Evolutionary conservation across 2,797 vertebrate genomes (phyloP), one percentile per base, ranked within the genome.

Genomic region (Bovichtus diacanthus): DNA sequence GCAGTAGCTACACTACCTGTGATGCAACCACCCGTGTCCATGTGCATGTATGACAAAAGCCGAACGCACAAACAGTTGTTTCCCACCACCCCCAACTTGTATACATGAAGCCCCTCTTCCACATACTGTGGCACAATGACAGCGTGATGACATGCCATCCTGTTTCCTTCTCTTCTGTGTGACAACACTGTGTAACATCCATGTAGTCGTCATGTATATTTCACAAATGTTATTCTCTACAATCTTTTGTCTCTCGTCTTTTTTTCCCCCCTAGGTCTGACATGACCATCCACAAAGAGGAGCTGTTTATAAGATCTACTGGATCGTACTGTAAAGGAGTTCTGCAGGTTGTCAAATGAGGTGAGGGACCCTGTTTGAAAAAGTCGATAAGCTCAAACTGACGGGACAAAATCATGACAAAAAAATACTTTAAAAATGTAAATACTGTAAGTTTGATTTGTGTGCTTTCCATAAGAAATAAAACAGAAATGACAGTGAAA

Each of bases 11-110:
- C 79, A 79, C 68, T 46, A 53, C 55, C 55, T 61, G 41, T 67
- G 71, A 88, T 60, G 64, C 74, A 66, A 58, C 87, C 83, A 67
- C 64, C 81, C 9, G 46, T 76, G 85, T 88, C 85, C 70, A 50
- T 55, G 77, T 72, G 81, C 82, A 78, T 80, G 80, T 70, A 81
- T 51, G 81, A 88, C 84, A 84, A 89, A 89, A 88, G 84, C 82
- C 39, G 36, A 88, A 83, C 87, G 78, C 81, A 79, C 80, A 85
- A 86, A 88, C 85, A 82, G 68, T 84, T 81, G 77, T 81, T 79
- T 51, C 73, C 47, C 67, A 19, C 29, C 29, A 15, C 80, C 65
- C 38, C 62, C 68, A 75, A 67, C 84, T 64, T 71, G 60, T 80
- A 71, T 41, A 84, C 76, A 83, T 15, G 73, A 83, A 61, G 78